Base-by-base conservation (phyloP, 2,797 vertebrate species). In the Gymnothorax javanicus region DNA sequence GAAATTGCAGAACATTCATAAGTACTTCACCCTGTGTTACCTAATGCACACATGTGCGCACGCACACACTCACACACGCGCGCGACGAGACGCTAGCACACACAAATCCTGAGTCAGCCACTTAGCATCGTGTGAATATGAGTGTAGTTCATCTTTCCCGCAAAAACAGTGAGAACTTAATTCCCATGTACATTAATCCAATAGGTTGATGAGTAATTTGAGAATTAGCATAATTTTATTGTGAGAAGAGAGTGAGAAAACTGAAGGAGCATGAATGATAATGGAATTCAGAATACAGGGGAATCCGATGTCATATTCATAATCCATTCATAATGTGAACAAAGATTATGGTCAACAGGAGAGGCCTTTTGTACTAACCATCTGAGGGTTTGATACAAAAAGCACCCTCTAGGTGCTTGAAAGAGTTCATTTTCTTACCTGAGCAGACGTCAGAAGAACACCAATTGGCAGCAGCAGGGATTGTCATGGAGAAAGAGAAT, bases 371-470 rank as follows among this genome's bases (percentile, higher is more conserved):
- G 25, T 25, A 52, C 50, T 52, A 79, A 79, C 20, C 9, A 7
- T 5, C 50, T 11, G 1, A 77, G 23, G 6, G 6, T 3, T 27
- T 54, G 50, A 4, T 6, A 54, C 50, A 54, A 8, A 79, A 54
- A 79, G 20, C 23, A 7, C 5, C 75, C 50, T 23, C 9, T 43
- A 12, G 13, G 27, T 75, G 33, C 4, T 52, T 54, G n/a, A 52
- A 87, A 50, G 3, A 89, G 67, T 11, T 56, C 1, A 71, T 69
- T 89, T 89, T 89, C 93, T 95, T 94, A 96, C 95, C 94, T 96
- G 92, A 43, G 1, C 25, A 87, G 88, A 75, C 57, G 81, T 23
- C 20, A 58, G 85, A 56, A 86, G 86, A 79, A 56, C 7, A 57
- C 79, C 12, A 88, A 85, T 52, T 85, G 88, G 83, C 27, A 75